Evolutionary conservation across 2,797 vertebrate species (phyloP).

Genomic region (Acipenser oxyrinchus): DNA sequence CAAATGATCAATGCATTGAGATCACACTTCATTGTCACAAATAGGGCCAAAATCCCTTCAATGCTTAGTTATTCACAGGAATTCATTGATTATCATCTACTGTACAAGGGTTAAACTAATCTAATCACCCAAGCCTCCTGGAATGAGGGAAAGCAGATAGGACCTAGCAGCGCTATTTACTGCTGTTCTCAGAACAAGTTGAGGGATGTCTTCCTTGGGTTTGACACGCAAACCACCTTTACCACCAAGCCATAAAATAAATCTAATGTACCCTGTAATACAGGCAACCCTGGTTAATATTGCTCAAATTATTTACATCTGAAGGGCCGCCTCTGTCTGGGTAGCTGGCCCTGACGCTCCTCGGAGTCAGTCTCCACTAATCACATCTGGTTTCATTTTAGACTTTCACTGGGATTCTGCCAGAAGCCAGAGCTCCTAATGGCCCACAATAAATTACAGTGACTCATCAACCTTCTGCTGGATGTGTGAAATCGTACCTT

Average conservation of each 20-base stretch:
- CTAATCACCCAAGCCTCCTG: too few relatives aligned
- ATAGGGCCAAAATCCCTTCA: too few relatives aligned
- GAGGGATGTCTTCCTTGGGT: neutral
- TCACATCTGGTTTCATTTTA: slow-evolving; percentile 70
- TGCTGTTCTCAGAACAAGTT: neutral
- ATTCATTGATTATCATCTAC: too few relatives aligned
- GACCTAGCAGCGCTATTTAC: too few relatives aligned
- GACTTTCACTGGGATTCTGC: slow-evolving; percentile 63
- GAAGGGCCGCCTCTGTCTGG: slow-evolving; percentile 37
- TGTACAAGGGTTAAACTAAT: too few relatives aligned
- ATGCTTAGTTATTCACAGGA: too few relatives aligned
- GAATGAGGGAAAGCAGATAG: too few relatives aligned
- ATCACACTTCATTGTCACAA: too few relatives aligned
- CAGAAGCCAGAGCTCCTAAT: slow-evolving; percentile 64
- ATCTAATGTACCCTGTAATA: slow-evolving; percentile 25
- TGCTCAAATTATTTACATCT: slow-evolving; percentile 42
- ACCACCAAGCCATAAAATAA: slow-evolving; percentile 33
- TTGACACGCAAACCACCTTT: slow-evolving; percentile 19
- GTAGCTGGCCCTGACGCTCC: slow-evolving; percentile 39
- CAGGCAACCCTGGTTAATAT: slow-evolving; percentile 32
- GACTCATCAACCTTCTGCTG: slow-evolving; percentile 62
- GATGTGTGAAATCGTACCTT: slow-evolving; percentile 64
- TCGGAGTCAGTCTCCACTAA: slow-evolving; percentile 49
- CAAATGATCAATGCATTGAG: too few relatives aligned
- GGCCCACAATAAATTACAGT: slow-evolving; percentile 67